Evolutionary conservation across 2,113 vertebrate genomes (phyloP), one percentile per base, ranked within the genome.

Genomic region (Melanerpes aurifrons): DNA sequence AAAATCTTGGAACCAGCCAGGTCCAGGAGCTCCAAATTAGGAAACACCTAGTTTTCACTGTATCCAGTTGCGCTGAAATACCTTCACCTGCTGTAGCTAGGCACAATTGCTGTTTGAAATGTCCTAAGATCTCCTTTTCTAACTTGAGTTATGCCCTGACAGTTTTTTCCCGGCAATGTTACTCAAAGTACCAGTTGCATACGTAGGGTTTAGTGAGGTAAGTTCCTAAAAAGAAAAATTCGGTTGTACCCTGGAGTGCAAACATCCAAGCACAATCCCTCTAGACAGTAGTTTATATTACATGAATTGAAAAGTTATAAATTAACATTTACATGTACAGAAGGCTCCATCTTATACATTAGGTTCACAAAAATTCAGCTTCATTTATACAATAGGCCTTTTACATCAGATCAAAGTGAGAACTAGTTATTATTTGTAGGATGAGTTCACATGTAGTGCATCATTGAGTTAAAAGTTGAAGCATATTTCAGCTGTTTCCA

Each of bases 391-490:
- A 76, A 16, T 15, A 53, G 69, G 37, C 50, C 32, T 81, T 82
- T 72, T 45, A 22, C 70, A 69, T 61, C 82, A 2, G 72, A 91
- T 93, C 75, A 79, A 93, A 91, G 62, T 64, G 35, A 70, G 75
- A 76, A 32, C 8, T 5, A 1, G 9, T 92, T 96, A 62, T 68
- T 89, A 48, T 19, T 81, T 89, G 59, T 96, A 67, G 59, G 87
- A 67, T 63, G n/a, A 76, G 13, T 75, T 90, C 61, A 53, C 63
- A 29, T 6, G 6, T 80, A 54, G 37, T 89, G 21, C 74, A 62
- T 71, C 43, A 61, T 31, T 82, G 43, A 83, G 40, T 72, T 45
- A 50, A 64, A 94, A 82, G 87, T 92, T 78, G 53, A 87, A 94
- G 79, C 5, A 3, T 21, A 12, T 87, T 48, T 89, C 71, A 43